These are phyloP conservation scores for Kryptopterus vitreolus DNA, from an alignment of 2,797 vertebrate genomes.

Conservation along the genomic window DNA sequence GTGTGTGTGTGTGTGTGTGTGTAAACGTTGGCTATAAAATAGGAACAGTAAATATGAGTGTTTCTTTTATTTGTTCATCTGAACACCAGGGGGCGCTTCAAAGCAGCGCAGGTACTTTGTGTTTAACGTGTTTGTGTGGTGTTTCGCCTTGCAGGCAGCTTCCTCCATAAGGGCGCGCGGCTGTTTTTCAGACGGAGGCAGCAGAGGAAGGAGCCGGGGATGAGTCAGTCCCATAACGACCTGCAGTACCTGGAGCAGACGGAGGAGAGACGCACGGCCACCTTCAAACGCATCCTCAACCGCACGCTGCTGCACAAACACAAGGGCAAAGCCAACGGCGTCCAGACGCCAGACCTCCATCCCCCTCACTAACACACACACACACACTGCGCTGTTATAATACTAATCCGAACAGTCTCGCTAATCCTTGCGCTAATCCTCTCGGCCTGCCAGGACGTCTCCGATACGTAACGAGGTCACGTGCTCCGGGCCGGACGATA, in stretches of 20 bases:
- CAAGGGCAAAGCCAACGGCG: conserved; percentile 78
- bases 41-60: too few relatives aligned
- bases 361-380: not conserved
- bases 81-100: too few relatives aligned
- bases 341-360: conserved; percentile 2
- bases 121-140: conserved; percentile 6
- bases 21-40: not conserved
- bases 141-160: conserved; percentile 75
- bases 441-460: not conserved
- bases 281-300: conserved; percentile 83
- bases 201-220: conserved; percentile 91
- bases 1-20: not conserved
- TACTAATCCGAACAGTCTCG: not conserved
- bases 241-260: conserved; percentile 87
- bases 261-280: conserved; percentile 80
- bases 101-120: not conserved
- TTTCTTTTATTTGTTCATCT: too few relatives aligned
- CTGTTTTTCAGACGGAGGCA: conserved; percentile 92
- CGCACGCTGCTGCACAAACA: conserved; percentile 81
- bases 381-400: not conserved
- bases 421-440: not conserved
- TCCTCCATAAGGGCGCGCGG: conserved; percentile 88
- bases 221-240: conserved; percentile 98
- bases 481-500: not conserved
- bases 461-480: too few relatives aligned